Base-by-base conservation (phyloP, 1,140 invertebrate species). In the Mylabris phalerata region DNA sequence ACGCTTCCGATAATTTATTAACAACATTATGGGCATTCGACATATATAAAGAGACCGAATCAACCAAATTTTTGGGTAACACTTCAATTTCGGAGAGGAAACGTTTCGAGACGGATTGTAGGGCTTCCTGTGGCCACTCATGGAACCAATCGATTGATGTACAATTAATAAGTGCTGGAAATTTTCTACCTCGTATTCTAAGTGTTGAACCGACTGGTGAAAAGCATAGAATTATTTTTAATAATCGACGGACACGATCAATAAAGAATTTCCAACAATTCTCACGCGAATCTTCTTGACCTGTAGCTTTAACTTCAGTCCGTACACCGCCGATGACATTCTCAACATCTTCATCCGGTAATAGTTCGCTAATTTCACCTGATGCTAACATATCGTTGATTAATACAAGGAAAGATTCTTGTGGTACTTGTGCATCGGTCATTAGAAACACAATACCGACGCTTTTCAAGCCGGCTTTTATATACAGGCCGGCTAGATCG, bases 191-290 rank as follows among this genome's bases (percentile, higher is more conserved):
- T 61, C 94, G 82, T 27, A 93, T 80, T 62, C 93, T 77, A 3
- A 96, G 76, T 0, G 89, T 95, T 0, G 84, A 82, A 1, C 93
- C 93, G 56, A 95, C 92, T 0, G 93, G 93, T 1, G 92, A 95
- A 74, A 95, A 96, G 71, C 92, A 95, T 1, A 97, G 75, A 10
- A 95, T 84, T n/a, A 90, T 79, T 72, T 89, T 91, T 3, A 91
- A 67, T 66, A 83, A 75, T 45, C 77, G 78, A 52, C 92, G 80
- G 9, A 96, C 92, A 70, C 90, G 84, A 65, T 95, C 90, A 62
- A 98, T 95, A 71, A 95, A 98, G 76, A 92, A 94, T 71, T 86
- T 88, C 94, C 94, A 98, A 70, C 93, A 96, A 69, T 94, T 96
- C 71, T 98, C 94, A 62, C 86, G 82, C 0, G 89, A 90, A 73